These are phyloP conservation scores for Drosophila lacteicornis DNA, from an alignment of 1,140 invertebrate genomes.

Conservation along the genomic window DNA sequence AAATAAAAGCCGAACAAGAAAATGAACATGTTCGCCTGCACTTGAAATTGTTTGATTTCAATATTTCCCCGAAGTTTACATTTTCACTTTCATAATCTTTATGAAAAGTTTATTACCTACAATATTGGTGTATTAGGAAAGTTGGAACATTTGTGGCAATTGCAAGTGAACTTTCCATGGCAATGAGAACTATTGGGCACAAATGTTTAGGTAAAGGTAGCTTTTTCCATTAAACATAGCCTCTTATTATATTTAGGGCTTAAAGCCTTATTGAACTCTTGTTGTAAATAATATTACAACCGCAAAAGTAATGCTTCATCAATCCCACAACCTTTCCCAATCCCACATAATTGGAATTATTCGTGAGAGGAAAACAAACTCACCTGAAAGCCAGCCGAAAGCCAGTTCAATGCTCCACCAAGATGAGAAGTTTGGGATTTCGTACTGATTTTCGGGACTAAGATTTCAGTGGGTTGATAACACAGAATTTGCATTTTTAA, in stretches of 20 bases:
- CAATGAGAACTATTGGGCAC: not conserved
- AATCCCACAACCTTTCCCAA: not conserved
- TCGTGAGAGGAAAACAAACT: constrained; percentile 44
- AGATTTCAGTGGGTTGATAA: constrained; percentile 63
- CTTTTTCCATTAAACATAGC: no score
- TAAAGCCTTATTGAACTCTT: no score
- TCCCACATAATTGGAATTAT: constrained; percentile 14
- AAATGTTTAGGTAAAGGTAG: not conserved
- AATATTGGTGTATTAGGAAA: constrained; percentile 10
- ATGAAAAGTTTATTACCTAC: constrained; percentile 22
- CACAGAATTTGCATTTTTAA: constrained; percentile 72
- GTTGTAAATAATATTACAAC: constrained; percentile 2
- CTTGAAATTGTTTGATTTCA: constrained; percentile 30
- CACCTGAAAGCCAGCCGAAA: constrained; percentile 8
- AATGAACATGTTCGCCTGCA: constrained; percentile 26
- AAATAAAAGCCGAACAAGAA: constrained; percentile 42
- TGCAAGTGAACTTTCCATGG: constrained; percentile 1
- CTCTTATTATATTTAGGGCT: not conserved
- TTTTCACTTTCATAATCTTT: constrained; percentile 15
- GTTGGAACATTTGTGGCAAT: constrained; percentile 4
- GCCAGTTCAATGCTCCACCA: constrained; percentile 36
- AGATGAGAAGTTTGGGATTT: constrained; percentile 7
- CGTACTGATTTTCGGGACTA: constrained; percentile 58
- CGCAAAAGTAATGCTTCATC: not conserved
- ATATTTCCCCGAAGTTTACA: constrained; percentile 21